Evolutionary conservation across 2,113 vertebrate species (phyloP).

Genomic region (Plestiodon gilberti): DNA sequence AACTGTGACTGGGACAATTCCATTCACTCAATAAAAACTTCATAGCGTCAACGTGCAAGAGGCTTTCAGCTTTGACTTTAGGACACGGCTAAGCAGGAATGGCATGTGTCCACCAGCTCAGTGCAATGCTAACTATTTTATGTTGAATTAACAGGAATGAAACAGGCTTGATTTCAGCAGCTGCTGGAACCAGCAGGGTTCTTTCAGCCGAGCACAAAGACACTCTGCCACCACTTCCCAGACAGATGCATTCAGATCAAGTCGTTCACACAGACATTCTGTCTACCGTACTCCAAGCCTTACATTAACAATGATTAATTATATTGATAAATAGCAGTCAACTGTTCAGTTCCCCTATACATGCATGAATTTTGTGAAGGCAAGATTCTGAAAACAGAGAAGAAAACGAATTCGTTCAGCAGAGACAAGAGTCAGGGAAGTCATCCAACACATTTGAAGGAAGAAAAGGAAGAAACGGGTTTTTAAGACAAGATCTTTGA

Average conservation of each 20-base stretch:
- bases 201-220: slow-evolving; percentile 49
- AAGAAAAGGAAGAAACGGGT: background rate
- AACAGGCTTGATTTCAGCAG: slow-evolving; percentile 71
- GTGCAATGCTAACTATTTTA: slow-evolving; percentile 63
- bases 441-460: background rate
- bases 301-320: slow-evolving; percentile 71
- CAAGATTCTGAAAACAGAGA: slow-evolving; percentile 1
- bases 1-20: slow-evolving; percentile 45
- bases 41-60: slow-evolving; percentile 37
- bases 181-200: slow-evolving; percentile 66
- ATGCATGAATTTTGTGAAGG: background rate
- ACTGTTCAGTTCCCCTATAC: slow-evolving; percentile 15
- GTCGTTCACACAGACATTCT: slow-evolving; percentile 45
- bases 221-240: slow-evolving; percentile 37
- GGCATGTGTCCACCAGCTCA: slow-evolving; percentile 46
- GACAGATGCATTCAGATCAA: slow-evolving; percentile 60
- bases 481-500: background rate
- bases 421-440: background rate
- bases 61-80: slow-evolving; percentile 58
- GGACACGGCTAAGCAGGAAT: slow-evolving; percentile 51
- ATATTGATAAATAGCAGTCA: slow-evolving; percentile 56
- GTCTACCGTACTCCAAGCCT: slow-evolving; percentile 37
- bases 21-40: slow-evolving; percentile 57
- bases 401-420: background rate
- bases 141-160: slow-evolving; percentile 71